Percentiles rank a stretch among this genome's conserved stretches.
Evolutionary conservation across 2,888 invertebrate species (phyloP).

Genomic region (Halictus quadricinctus): DNA sequence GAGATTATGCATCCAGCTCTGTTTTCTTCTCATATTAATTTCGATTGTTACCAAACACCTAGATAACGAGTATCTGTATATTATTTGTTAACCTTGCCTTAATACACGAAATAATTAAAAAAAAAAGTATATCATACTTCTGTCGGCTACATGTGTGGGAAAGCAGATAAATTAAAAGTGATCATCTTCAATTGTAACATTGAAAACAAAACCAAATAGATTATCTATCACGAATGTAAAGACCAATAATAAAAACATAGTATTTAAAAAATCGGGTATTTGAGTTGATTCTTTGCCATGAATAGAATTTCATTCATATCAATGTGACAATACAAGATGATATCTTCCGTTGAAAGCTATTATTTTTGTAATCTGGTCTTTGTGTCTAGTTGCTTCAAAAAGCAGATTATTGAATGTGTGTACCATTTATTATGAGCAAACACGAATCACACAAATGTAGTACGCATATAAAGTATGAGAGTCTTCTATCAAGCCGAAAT

Average conservation of each 20-base stretch:
- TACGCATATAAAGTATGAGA: constrained; percentile 53
- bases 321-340: constrained; percentile 52
- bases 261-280: background rate
- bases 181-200: constrained; percentile 54
- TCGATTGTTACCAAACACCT: constrained; percentile 47
- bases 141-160: constrained; percentile 57
- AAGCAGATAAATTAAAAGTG: constrained; percentile 45
- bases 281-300: background rate
- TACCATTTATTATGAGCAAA: constrained; percentile 45
- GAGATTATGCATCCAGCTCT: constrained; percentile 31
- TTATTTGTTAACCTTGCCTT: constrained; percentile 58
- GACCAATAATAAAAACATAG: background rate
- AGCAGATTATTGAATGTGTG: constrained; percentile 38
- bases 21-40: constrained; percentile 45
- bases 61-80: constrained; percentile 50
- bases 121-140: constrained; percentile 53
- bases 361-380: constrained; percentile 28
- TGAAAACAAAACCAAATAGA: constrained; percentile 33
- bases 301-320: constrained; percentile 16
- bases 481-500: constrained; percentile 60
- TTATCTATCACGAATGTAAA: background rate
- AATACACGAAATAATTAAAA: constrained; percentile 41
- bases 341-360: constrained; percentile 27
- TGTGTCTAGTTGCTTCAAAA: constrained; percentile 23
- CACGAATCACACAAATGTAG: constrained; percentile 57